Evolutionary conservation across 1,140 invertebrate genomes (phyloP), one percentile per base, ranked within the genome.

Genomic region (Homalodisca vitripennis): DNA sequence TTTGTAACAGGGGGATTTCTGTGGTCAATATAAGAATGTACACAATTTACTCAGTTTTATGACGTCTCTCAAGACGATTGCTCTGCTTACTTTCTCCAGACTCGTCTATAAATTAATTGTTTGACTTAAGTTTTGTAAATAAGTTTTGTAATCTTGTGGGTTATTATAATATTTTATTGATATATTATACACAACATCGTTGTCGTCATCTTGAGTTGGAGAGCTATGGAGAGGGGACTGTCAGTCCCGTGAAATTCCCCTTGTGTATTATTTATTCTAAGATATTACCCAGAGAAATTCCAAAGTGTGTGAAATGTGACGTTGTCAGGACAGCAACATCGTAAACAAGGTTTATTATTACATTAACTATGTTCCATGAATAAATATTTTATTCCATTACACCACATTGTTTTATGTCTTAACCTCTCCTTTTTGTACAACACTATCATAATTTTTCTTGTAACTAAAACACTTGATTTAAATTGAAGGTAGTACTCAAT

Each of bases 361-460:
- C 24, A 30, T n/a, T 60, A 60, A 60, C 55, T 22, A 60, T 60
- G 55, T 60, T 60, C 55, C 55, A 60, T 30, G 55, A 60, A 60
- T 60, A 60, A 60, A 60, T 60, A 60, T 60, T 60, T 60, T 60
- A 27, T 60, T 60, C 55, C 55, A 60, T 10, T 60, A 41, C 17
- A 10, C 34, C 34, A 41, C 34, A 41, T 41, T 41, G 17, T 6
- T 41, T 41, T 41, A 41, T 17, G 34, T 17, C 34, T 41, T 17
- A 41, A 41, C n/a, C n/a, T n/a, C n/a, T n/a, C n/a, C n/a, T n/a
- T n/a, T n/a, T n/a, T n/a, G n/a, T n/a, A n/a, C n/a, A n/a, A n/a
- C n/a, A n/a, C n/a, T n/a, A n/a, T n/a, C n/a, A n/a, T n/a, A n/a
- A n/a, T n/a, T n/a, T n/a, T n/a, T n/a, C n/a, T n/a, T n/a, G n/a